Conservation (phyloP, 1,140 invertebrate species). For the Lepidurus packardi region DNA sequence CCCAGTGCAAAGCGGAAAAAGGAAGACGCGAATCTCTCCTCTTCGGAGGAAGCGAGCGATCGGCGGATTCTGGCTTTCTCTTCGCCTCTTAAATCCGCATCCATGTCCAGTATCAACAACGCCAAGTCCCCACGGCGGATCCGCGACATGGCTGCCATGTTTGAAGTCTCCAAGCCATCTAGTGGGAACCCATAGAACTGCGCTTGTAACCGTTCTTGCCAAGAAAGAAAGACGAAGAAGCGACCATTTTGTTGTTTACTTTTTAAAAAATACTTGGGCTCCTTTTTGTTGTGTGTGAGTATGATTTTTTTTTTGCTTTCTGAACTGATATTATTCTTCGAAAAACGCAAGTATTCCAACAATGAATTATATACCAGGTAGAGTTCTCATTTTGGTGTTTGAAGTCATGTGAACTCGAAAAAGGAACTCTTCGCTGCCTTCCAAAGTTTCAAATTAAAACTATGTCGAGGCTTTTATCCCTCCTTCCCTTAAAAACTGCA, state of each 20-base stretch:
- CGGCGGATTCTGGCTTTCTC: constrained; percentile 5
- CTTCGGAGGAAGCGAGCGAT: constrained; percentile 26
- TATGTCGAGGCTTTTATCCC: neutral
- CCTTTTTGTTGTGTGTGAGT: constrained; percentile 37
- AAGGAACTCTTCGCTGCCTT: constrained; percentile 6
- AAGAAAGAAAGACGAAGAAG: constrained; percentile 40
- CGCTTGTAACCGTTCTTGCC: constrained; percentile 41
- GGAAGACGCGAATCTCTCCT: constrained; percentile 20
- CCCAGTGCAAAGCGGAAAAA: constrained; percentile 27
- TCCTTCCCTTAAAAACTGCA: no score
- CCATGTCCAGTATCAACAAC: constrained; percentile 33
- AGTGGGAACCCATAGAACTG: constrained; percentile 42
- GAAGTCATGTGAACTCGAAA: neutral
- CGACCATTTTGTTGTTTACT: constrained; percentile 42
- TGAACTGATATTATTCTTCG: constrained; percentile 40
- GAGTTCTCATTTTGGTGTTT: no score
- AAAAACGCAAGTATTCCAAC: constrained; percentile 38
- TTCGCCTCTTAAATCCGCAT: constrained; percentile 25
- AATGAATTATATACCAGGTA: no score
- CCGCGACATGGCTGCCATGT: constrained; percentile 69
- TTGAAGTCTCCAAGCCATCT: constrained; percentile 49
- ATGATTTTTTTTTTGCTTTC: constrained; percentile 45
- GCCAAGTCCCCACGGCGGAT: constrained; percentile 62
- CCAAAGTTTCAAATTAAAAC: neutral
- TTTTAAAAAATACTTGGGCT: constrained; percentile 36